Conservation (phyloP, 2,888 invertebrate genomes). For the Agrotis puta region DNA sequence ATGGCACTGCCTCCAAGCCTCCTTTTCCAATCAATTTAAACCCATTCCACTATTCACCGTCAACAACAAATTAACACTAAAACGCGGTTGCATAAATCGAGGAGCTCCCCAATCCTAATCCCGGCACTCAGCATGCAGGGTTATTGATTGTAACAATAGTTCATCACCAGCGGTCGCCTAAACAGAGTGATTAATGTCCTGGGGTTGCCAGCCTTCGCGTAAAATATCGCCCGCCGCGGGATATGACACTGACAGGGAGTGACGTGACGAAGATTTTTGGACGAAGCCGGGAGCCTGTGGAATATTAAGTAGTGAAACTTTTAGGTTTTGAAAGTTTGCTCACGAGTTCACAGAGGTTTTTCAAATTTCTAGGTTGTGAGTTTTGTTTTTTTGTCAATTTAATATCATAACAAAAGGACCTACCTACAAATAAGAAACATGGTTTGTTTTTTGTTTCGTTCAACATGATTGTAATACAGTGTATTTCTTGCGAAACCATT, state of each 20-base stretch:
- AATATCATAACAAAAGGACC: background rate
- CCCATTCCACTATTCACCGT: constrained; percentile 10
- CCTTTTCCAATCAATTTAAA: constrained; percentile 6
- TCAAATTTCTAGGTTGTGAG: background rate
- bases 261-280: constrained; percentile 25
- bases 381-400: background rate
- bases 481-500: background rate
- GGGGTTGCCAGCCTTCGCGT: constrained; percentile 49
- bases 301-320: constrained; percentile 16
- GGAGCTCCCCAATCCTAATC: constrained; percentile 36
- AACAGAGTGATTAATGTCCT: constrained; percentile 75
- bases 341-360: background rate
- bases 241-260: constrained; percentile 46
- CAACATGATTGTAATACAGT: background rate
- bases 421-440: background rate
- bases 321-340: background rate
- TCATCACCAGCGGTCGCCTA: constrained; percentile 73
- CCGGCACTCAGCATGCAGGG: constrained; percentile 53
- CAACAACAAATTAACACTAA: constrained; percentile 40
- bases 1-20: too few relatives aligned
- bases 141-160: constrained; percentile 75
- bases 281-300: constrained; percentile 1
- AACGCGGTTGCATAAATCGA: constrained; percentile 32
- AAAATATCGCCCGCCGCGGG: constrained; percentile 51
- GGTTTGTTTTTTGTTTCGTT: background rate